Percentiles rank a stretch among this genome's conserved stretches.
Evolutionary conservation across 2,797 vertebrate genomes (phyloP).

Genomic region (Melanitta fusca): DNA sequence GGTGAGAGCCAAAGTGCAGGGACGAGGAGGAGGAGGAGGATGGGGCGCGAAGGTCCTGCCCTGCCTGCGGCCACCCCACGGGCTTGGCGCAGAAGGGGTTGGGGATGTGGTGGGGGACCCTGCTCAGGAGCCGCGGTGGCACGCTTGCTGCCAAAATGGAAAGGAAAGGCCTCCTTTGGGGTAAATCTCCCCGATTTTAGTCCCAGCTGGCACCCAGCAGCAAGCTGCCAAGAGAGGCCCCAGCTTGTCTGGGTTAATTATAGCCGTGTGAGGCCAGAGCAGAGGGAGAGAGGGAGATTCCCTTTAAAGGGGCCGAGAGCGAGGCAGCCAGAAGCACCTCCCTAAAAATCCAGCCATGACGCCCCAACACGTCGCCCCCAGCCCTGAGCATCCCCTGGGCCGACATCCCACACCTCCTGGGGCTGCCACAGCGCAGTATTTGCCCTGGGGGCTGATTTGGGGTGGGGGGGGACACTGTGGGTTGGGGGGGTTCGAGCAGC

Average conservation of each 20-base stretch:
- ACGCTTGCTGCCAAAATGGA: background rate
- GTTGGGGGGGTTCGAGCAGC: background rate
- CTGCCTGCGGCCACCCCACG: too few species aligned
- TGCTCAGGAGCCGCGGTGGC: accelerated
- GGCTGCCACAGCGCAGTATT: too few species aligned
- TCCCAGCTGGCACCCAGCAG: background rate
- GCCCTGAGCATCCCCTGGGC: background rate
- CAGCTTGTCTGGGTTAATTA: slow-evolving; percentile 32
- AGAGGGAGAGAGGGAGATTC: slow-evolving; percentile 9
- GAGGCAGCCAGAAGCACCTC: background rate
- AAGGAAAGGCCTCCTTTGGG: background rate
- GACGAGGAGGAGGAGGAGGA: background rate
- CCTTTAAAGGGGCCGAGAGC: slow-evolving; percentile 48
- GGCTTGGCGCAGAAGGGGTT: too few species aligned
- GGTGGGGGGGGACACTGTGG: background rate
- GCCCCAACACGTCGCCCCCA: too few species aligned
- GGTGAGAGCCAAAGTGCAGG: slow-evolving; percentile 81
- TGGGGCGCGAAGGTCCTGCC: background rate
- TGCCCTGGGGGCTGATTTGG: background rate
- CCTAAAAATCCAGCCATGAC: background rate
- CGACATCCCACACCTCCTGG: too few species aligned
- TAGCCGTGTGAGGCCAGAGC: background rate
- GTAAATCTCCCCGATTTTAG: background rate
- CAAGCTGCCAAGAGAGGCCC: background rate
- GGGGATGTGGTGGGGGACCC: background rate